Conservation (phyloP, 2,113 vertebrate genomes). For the Datnioides undecimradiatus region DNA sequence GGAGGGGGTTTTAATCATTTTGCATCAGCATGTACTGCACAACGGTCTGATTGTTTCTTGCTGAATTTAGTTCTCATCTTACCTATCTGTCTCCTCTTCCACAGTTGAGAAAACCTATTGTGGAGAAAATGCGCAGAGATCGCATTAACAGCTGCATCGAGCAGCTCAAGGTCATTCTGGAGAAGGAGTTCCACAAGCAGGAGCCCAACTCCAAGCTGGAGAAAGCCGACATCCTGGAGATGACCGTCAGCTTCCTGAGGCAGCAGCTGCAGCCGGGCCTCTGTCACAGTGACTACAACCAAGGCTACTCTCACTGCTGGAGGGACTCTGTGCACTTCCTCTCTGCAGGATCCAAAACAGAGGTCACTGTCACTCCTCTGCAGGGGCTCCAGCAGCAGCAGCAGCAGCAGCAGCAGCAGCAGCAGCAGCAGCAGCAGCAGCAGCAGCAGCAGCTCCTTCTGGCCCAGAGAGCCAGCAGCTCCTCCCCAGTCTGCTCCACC, state of each 20-base stretch:
- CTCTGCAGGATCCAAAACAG: constrained; percentile 78
- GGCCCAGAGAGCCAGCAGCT: constrained; percentile 56
- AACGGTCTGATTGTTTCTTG: background rate
- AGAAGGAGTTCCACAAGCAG: constrained; percentile 88
- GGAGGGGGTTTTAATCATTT: background rate
- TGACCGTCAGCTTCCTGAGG: constrained; percentile 89
- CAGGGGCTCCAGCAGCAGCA: constrained; percentile 64
- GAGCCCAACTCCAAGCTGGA: constrained; percentile 91
- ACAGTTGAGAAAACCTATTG: constrained; percentile 89
- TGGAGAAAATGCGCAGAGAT: constrained; percentile 92
- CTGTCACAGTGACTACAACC: constrained; percentile 79
- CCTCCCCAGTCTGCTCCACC: constrained; percentile 42
- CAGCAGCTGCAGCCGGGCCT: constrained; percentile 78
- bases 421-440: too few species aligned
- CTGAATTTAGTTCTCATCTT: constrained; percentile 8
- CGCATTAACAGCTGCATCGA: constrained; percentile 88
- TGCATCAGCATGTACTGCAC: background rate
- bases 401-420: too few species aligned
- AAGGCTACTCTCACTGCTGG: constrained; percentile 87
- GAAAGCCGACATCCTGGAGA: constrained; percentile 90
- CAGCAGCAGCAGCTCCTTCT: constrained; percentile 62
- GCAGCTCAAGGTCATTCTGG: constrained; percentile 87
- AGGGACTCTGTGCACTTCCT: constrained; percentile 86
- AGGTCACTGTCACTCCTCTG: constrained; percentile 45
- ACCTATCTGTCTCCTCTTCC: constrained; percentile 20